Base-by-base conservation (phyloP, 1,140 invertebrate species). In the Papilio machaon region DNA sequence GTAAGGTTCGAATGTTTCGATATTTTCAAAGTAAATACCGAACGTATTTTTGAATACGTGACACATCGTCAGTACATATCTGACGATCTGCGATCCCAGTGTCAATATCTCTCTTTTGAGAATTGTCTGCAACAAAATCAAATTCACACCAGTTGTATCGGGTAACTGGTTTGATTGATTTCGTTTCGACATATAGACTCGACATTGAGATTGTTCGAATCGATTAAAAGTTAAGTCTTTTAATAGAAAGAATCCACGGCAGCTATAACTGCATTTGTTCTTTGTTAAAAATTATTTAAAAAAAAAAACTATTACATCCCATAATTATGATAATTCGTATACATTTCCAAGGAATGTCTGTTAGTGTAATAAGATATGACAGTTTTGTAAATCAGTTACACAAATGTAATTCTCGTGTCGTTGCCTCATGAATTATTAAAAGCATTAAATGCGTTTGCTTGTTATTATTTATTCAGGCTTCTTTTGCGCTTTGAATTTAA, bases 41-140 rank as follows among this genome's bases (percentile, higher is more conserved):
- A 70, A 38, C 30, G 64, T 38, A 70, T 70, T 70, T 70, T 35
- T 35, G 64, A 35, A 70, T 35, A 35, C 64, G 64, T 70, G 64
- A 70, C 64, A 54, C 52, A 70, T 8, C 23, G 64, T 70, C 60
- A 11, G 13, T 35, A 30, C 17, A 6, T 38, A 38, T 64, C 30
- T 30, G 60, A 70, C 15, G 11, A 3, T 0, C 17, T 17, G 64
- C 30, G 64, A 70, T 23, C 11, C 64, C 30, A 35, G 13, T 38
- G 64, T 35, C 64, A 70, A 70, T 70, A 70, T 38, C 11, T 35
- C 13, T 38, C 13, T 4, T 23, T 64, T 19, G 60, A 30, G 60
- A 60, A 60, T 35, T 70, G 23, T 35, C 64, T 35, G 64, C 64
- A 70, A 35, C 64, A 35, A 70, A 70, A 70, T 70, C 64, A 70